These are phyloP conservation scores for Brachionus angularis DNA, from an alignment of 1,140 invertebrate genomes.

Conservation along the genomic window DNA sequence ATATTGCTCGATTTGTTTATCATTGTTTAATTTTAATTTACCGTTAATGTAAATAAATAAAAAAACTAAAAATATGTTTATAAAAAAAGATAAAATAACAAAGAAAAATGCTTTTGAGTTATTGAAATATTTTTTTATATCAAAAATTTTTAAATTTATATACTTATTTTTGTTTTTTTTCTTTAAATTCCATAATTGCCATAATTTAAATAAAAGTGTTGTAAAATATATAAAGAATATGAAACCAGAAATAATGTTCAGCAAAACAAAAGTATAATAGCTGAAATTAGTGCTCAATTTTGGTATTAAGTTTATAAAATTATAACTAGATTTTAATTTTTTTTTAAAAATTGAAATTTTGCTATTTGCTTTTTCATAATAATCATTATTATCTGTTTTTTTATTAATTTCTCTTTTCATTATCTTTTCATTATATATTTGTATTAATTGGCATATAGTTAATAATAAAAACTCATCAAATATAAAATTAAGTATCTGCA, in stretches of 20 bases:
- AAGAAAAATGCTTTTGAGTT: neutral
- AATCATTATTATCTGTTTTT: neutral
- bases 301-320: slow-evolving; percentile 1
- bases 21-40: neutral
- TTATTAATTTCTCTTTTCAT: neutral
- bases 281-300: slow-evolving; percentile 23
- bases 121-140: too few relatives aligned
- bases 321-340: neutral
- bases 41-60: slow-evolving; percentile 6
- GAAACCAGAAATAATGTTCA: slow-evolving; percentile 5
- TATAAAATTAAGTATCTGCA: slow-evolving; percentile 19
- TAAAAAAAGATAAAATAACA: neutral
- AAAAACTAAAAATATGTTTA: neutral
- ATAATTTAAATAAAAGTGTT: neutral
- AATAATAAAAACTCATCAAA: slow-evolving; percentile 18
- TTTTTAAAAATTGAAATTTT: slow-evolving; percentile 10
- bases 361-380: slow-evolving; percentile 24
- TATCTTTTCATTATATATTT: neutral
- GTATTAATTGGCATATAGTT: slow-evolving; percentile 10
- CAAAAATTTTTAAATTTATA: too few relatives aligned
- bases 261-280: neutral
- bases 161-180: neutral
- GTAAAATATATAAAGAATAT: slow-evolving; percentile 9
- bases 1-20: too few relatives aligned
- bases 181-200: neutral